phyloP scores from a whole-genome alignment of 1,140 invertebrate species.

The Anastrepha ludens region DNA sequence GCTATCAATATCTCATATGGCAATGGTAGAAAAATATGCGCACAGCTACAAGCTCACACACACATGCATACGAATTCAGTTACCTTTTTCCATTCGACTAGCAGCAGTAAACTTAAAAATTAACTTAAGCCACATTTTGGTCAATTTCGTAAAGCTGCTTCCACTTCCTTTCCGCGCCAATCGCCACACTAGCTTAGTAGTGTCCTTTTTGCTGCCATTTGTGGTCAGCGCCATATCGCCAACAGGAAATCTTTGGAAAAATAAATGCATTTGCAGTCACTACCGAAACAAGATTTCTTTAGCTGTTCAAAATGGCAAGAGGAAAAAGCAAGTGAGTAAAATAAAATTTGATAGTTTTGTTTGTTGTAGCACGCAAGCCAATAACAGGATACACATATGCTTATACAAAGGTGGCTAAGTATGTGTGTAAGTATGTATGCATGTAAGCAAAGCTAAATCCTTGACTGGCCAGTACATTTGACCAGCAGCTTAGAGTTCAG shows the following conservation, averaged over 20 bases:
- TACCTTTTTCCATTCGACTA: constrained; percentile 26
- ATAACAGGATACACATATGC: not conserved
- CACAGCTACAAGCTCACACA: not conserved
- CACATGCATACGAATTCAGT: not conserved
- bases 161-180: not conserved
- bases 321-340: constrained; percentile 20
- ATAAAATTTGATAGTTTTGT: constrained; percentile 51
- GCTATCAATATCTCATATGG: constrained; percentile 49
- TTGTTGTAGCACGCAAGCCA: not conserved
- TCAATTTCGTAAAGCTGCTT: constrained; percentile 33
- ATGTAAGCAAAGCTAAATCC: not conserved
- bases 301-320: not conserved
- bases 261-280: constrained; percentile 47
- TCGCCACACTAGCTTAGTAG: not conserved
- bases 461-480: not conserved
- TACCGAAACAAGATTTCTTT: constrained; percentile 12
- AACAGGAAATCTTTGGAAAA: constrained; percentile 45
- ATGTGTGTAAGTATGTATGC: not conserved
- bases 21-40: not conserved
- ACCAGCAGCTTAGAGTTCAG: not conserved
- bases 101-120: constrained; percentile 49
- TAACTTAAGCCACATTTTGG: constrained; percentile 54
- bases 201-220: constrained; percentile 20
- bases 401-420: not conserved
- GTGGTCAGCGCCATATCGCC: constrained; percentile 33